phyloP scores from a whole-genome alignment of 35 echinoderm and acorn worm species.

The Apostichopus japonicus region DNA sequence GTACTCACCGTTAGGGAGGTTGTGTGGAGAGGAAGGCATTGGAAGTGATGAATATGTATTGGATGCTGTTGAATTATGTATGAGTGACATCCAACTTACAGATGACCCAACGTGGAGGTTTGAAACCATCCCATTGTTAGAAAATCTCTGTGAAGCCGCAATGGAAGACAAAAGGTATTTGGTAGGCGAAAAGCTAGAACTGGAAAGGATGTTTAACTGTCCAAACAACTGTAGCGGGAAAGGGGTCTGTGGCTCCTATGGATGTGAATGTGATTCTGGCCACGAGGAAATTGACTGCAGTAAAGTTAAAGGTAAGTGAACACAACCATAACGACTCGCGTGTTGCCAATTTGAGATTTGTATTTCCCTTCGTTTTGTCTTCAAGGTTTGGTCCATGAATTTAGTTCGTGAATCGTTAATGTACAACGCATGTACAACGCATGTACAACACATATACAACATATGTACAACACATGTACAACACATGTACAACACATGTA shows the following conservation, averaged over 20 bases:
- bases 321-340: no score
- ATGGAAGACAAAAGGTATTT: conserved; percentile 61
- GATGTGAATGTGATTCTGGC: conserved; percentile 76
- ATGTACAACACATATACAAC: no score
- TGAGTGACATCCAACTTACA: conserved; percentile 87
- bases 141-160: conserved; percentile 89
- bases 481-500: no score
- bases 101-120: conserved; percentile 88
- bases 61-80: conserved; percentile 88
- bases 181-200: conserved; percentile 36
- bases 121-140: conserved; percentile 76
- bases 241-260: conserved; percentile 67
- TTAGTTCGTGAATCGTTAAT: no score
- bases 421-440: no score
- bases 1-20: conserved; percentile 62
- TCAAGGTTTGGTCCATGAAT: no score
- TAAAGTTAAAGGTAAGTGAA: conserved; percentile 59
- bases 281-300: conserved; percentile 73
- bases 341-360: no score
- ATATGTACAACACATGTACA: no score
- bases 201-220: conserved; percentile 80
- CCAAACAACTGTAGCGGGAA: conserved; percentile 88
- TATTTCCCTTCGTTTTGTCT: no score
- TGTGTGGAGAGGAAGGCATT: conserved; percentile 63
- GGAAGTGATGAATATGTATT: conserved; percentile 73